Base-by-base conservation (phyloP, 2,797 vertebrate species). In the Melanotaenia pygmaea region DNA sequence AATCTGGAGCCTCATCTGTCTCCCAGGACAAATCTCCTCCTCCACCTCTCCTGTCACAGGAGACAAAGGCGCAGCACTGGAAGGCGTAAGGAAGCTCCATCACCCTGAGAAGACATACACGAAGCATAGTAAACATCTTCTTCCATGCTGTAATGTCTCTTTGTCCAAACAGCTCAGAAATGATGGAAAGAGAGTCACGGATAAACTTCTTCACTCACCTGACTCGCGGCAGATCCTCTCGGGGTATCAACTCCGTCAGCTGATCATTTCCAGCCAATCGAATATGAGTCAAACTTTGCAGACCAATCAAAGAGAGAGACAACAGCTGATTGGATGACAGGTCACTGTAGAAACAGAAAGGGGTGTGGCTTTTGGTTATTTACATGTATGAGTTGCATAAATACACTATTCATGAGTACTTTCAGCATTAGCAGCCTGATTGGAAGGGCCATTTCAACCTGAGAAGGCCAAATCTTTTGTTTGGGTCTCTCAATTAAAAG, bases 51-150 rank as follows among this genome's bases (percentile, higher is more conserved):
- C 93, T 94, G 85, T 97, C 96, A 86, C 96, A 97, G 59, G 88
- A 92, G 72, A 95, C 90, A 82, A 97, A 99, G 63, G 95, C 95
- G 77, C 97, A 99, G 72, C 97, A 98, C 84, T 99, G 97, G 77
- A 98, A 99, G 67, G 97, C 95, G 53, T 97, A 97, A 1, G 97
- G 97, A 90, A 98, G 95, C 94, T 99, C 97, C 92, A 98, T 94
- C 76, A 97, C 90, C 89, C 97, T 98, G 91, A 18, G 67, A 24
- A 87, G n/a, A 77, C 56, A 72, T 2, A 4, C 60, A 74, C 30
- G 47, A 3, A 22, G 47, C 11, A 11, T 3, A 38, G 11, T 11
- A 12, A 3, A 38, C 37, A 38, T 11, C 37, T 38, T 38, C 37
- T 12, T 11, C 10, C n/a, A 3, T n/a, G n/a, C 2, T 4, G 50